Evolutionary conservation across 2,888 invertebrate genomes (phyloP), one percentile per base, ranked within the genome.

Genomic region (Drosophila nr. perissopoda): DNA sequence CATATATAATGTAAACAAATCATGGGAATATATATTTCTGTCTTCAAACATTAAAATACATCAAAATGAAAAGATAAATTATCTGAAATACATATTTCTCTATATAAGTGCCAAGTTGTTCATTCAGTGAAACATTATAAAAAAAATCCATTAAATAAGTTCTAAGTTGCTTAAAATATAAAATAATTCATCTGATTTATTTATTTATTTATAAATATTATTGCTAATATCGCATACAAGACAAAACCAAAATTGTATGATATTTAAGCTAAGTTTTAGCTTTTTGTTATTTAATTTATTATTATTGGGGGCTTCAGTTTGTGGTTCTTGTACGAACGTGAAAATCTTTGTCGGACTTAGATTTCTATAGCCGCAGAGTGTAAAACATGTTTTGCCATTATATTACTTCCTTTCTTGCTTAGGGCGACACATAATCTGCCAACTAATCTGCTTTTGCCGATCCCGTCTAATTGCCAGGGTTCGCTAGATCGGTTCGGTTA

Each of bases 341-440:
- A 7, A 38, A 38, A 7, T 18, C 7, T 18, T 38, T 38, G 38
- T 7, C 38, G 18, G 2, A 18, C 5, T 36, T 16, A 0, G 34
- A 36, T 36, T 16, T 6, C 36, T 1, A 4, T n/a, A 1, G 10
- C 4, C n/a, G 0, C 10, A 0, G n/a, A 10, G n/a, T 10, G 4
- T 40, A n/a, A n/a, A 42, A 42, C 21, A 21, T 42, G 7, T 25
- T 16, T 25, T 4, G 21, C 21, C 4, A 13, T 7, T 7, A 46
- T 16, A 46, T 4, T 2, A 25, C 3, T 21, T 21, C 4, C 2
- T 46, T 16, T 46, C 16, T 16, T 25, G 13, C 4, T 1, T 13
- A 21, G 13, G 7, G 7, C 46, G 4, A 16, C 2, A 16, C 2
- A 25, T 8, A 25, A 16, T 25, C 21, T 21, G 21, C 2, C 2